Base-by-base conservation (phyloP, 2,797 vertebrate species). In the Peromyscus attwateri region DNA sequence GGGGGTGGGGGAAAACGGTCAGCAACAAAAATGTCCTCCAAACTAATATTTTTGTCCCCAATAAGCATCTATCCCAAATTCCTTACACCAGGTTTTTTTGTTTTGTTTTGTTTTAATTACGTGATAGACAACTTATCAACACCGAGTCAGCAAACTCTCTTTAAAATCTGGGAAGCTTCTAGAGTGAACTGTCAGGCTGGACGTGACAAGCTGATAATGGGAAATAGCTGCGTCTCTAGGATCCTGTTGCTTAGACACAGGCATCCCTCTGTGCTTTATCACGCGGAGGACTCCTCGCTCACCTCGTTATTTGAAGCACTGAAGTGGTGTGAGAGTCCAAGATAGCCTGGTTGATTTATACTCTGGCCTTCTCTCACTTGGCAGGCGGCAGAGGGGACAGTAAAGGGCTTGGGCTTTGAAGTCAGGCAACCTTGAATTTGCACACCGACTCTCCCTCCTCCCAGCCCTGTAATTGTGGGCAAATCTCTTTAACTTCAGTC, bases 111-210 rank as follows among this genome's bases (percentile, higher is more conserved):
- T n/a, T 52, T 52, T 52, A 52, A 64, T 88, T 91, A 84, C 89
- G 82, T 80, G 81, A 87, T 94, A 97, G 92, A 96, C 83, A 95
- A 95, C 90, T 64, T 95, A 23, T 97, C 96, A 97, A 93, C 85
- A 91, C 19, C 1, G 23, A 92, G 80, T 89, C 80, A 75, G 76
- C 89, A 95, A 95, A 84, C 87, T 94, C 94, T 95, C 0, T 27
- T 95, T 95, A 88, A 95, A 95, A 97, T 70, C 89, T 55, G 70
- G 93, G 46, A 97, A 95, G 55, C 80, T 95, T 91, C 96, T 85
- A 37, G 83, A 92, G 60, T 81, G 93, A 94, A 95, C 60, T 27
- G 43, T 71, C 76, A 60, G 52, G 70, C 87, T 66, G 37, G 87
- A 89, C 40, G 62, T 11, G 31, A 79, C 29, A 71, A 94, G 70